Base-by-base conservation (phyloP, 2,113 vertebrate species). In the Onychorhynchus coronatus region DNA sequence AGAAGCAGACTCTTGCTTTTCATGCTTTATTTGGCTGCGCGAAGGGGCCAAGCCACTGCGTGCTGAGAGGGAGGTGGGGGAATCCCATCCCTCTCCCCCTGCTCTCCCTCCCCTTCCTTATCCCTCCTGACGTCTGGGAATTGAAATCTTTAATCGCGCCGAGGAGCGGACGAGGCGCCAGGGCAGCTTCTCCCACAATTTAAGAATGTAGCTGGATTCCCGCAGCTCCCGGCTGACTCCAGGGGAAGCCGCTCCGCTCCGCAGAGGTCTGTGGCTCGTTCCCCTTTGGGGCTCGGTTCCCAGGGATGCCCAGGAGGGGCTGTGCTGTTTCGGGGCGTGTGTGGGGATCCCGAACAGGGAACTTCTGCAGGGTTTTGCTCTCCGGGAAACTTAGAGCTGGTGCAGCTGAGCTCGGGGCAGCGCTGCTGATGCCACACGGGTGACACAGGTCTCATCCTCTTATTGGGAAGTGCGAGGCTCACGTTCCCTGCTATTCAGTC, bases 231-330 rank as follows among this genome's bases (percentile, higher is more conserved):
- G 58, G 44, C 75, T n/a, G 56, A 9, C 62, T 31, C 28, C 91
- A 31, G 78, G 82, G 63, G 42, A 31, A 75, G 28, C 59, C 20
- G 37, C 4, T 5, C 47, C 4, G 35, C 61, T 72, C 53, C 42
- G 2, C 56, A 15, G 68, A 97, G 97, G 97, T 97, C 76, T 65
- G 97, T 95, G 91, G 59, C 39, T 52, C 25, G 0, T 16, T 52
- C 6, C 23, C 33, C 27, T 11, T 2, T 11, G 74, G 78, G 71
- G 33, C 3, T 55, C 1, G 3, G 8, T 8, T 11, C 0, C 13
- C 59, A 5, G 76, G 47, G 75, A 10, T 87, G 86, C 33, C 5
- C 3, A 35, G 42, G 18, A 70, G 25, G 47, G 72, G 37, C 24
- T 58, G n/a, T 1, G 8, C 8, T 10, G 3, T 1, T 52, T 1